Conservation (phyloP, 2,888 invertebrate species). For the Rhagonycha fulva region DNA sequence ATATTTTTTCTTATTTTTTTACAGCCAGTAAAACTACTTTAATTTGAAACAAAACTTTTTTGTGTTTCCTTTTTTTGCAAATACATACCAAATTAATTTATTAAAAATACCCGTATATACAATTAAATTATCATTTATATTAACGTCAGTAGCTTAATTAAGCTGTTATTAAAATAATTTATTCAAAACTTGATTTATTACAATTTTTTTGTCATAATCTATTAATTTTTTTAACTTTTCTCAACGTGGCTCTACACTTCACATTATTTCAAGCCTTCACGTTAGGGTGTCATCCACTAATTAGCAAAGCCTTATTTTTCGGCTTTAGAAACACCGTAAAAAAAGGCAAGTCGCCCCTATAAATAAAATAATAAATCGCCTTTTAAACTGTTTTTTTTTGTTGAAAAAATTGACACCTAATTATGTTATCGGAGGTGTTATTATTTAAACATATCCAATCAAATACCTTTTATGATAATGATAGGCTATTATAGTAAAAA, state of each 20-base stretch:
- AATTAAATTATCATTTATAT: not conserved
- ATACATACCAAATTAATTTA: not conserved
- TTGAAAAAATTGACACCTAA: too few species aligned
- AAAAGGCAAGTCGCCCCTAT: too few species aligned
- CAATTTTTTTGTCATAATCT: not conserved
- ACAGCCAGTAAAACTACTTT: not conserved
- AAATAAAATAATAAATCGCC: too few species aligned
- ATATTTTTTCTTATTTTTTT: too few species aligned
- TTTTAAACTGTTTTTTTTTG: too few species aligned
- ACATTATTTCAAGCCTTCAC: not conserved
- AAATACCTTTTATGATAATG: not conserved
- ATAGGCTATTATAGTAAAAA: not conserved
- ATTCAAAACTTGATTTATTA: not conserved
- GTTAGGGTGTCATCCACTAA: not conserved
- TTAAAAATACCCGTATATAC: not conserved
- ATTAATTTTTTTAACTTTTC: not conserved
- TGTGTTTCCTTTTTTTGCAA: not conserved
- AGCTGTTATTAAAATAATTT: not conserved
- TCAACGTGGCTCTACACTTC: not conserved
- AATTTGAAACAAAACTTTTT: not conserved
- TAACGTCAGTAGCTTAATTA: not conserved
- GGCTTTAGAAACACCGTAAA: too few species aligned
- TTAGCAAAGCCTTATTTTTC: not conserved
- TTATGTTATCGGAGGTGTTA: not conserved
- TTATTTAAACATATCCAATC: not conserved